These are phyloP conservation scores for Scytalopus superciliaris DNA, from an alignment of 2,113 vertebrate species.

Conservation along the genomic window DNA sequence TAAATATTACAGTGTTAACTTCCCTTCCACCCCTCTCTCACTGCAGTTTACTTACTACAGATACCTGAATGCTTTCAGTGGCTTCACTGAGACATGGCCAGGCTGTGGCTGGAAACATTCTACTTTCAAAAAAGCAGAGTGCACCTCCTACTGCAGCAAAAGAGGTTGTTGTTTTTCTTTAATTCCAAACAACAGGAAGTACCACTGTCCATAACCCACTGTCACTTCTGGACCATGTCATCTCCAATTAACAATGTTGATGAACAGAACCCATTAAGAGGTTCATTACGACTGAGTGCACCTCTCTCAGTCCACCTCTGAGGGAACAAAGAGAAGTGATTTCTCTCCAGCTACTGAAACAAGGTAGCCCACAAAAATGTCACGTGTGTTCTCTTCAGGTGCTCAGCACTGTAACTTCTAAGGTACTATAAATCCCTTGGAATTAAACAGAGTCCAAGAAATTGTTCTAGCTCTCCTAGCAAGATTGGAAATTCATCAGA, in stretches of 20 bases:
- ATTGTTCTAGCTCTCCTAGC: not conserved
- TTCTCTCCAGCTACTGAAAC: not conserved
- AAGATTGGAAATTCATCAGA: constrained; percentile 30
- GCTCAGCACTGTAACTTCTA: not conserved
- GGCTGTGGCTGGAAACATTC: not conserved
- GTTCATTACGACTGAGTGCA: not conserved
- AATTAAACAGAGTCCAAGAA: not conserved
- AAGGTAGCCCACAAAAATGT: not conserved
- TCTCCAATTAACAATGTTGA: not conserved
- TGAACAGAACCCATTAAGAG: not conserved
- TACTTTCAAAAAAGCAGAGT: not conserved
- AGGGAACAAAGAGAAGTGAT: not conserved
- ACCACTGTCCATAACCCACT: not conserved
- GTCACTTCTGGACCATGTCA: not conserved
- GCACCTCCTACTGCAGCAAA: not conserved
- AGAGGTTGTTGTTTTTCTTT: not conserved
- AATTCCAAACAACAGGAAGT: not conserved
- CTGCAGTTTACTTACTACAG: not conserved
- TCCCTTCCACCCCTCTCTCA: not conserved
- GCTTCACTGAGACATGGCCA: not conserved
- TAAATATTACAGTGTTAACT: not conserved
- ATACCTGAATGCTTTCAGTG: not conserved
- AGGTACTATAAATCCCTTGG: not conserved
- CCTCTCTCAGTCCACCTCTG: not conserved
- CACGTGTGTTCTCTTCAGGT: not conserved